phyloP scores from a whole-genome alignment of 2,888 invertebrate species.

The Cephalotes varians region DNA sequence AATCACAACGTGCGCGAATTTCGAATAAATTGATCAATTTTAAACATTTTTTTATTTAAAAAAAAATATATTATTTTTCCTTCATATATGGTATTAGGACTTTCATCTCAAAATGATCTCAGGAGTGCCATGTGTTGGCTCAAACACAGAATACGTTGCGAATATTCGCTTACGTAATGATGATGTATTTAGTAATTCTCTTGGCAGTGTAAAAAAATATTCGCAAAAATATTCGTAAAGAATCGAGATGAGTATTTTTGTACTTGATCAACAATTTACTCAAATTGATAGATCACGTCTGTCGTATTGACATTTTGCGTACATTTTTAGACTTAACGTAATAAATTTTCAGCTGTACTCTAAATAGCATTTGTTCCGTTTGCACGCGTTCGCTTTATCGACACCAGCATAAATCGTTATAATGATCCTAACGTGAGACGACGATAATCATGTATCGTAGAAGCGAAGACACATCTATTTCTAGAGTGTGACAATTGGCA shows the following conservation, averaged over 20 bases:
- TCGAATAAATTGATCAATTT: not conserved
- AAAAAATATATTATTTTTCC: not conserved
- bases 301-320: not conserved
- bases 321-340: conserved; percentile 7
- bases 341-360: conserved; percentile 9
- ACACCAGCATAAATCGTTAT: not conserved
- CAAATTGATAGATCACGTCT: conserved; percentile 6
- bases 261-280: not conserved
- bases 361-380: not conserved
- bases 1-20: not conserved
- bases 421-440: not conserved
- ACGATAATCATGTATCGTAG: not conserved
- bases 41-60: not conserved
- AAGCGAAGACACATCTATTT: conserved; percentile 60
- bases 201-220: not conserved
- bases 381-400: not conserved
- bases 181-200: not conserved
- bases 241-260: conserved; percentile 9
- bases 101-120: not conserved
- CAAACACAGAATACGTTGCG: not conserved
- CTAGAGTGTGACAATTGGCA: conserved; percentile 25
- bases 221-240: not conserved
- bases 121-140: not conserved
- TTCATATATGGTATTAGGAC: not conserved
- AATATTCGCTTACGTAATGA: conserved; percentile 21